Evolutionary conservation across 2,888 invertebrate genomes (phyloP), one percentile per base, ranked within the genome.

Genomic region (Helobdella robusta): DNA sequence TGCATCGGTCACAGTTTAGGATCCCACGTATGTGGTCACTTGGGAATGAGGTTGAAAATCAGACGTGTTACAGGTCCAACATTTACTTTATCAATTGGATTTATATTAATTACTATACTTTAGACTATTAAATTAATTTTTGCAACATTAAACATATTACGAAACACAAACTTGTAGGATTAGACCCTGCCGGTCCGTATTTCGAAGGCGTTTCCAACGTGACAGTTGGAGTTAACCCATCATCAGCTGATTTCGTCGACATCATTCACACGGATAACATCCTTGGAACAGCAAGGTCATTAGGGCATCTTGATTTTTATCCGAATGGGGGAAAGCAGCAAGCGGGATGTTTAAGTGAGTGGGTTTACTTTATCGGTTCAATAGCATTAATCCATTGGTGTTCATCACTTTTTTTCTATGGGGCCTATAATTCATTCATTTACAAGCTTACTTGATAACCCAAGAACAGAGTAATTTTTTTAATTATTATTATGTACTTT

Each of bases 161-260:
- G 11, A 28, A 15, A 32, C 8, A 15, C 8, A 8, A 6, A 2
- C 44, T 40, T 40, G n/a, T 64, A 77, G 90, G 89, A 4, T 81
- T 91, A 50, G 91, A 91, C 80, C 91, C 91, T 1, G 91, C 91
- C 0, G 89, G 89, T 76, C 92, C 91, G 0, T 89, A 88, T 76
- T 92, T 91, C 78, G 86, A 89, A 82, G 86, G 87, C 44, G n/a
- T 40, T n/a, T n/a, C 44, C 11, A 40, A 40, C n/a, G n/a, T 11
- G 44, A 40, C 44, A 11, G 44, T n/a, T n/a, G 83, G 91, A 18
- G 81, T 92, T 8, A 91, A 91, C 76, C 87, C 87, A 2, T 83
- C 85, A 0, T 91, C 91, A 75, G 91, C 91, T 0, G 83, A 85
- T 72, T 85, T 91, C 71, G 91, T 92, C 0, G 91, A 92, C 78